A percentile compares a stretch with the other conserved stretches of the same genome.
Conservation (phyloP, 2,113 vertebrate genomes). For the Megaptera novaeangliae region DNA sequence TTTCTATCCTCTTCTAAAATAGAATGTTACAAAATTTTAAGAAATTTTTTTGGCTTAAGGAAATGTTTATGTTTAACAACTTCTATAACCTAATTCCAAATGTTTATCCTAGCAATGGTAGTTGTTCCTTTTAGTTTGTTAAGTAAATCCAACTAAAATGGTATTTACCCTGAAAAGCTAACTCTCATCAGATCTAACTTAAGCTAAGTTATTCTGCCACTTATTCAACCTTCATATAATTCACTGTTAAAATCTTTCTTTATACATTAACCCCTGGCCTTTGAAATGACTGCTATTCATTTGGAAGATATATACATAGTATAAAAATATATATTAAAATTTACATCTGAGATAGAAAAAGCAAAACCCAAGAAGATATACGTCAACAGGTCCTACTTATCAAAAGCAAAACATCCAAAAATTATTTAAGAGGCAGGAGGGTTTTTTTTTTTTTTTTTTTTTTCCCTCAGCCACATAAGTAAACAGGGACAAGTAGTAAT, state of each 20-base stretch:
- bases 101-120: neutral
- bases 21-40: neutral
- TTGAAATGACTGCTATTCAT: neutral
- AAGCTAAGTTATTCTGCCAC: neutral
- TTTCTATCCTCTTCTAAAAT: neutral
- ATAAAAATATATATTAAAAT: neutral
- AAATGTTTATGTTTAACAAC: neutral
- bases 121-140: neutral
- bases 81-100: neutral
- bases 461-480: neutral
- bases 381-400: neutral
- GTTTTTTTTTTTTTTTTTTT: neutral
- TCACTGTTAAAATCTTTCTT: neutral
- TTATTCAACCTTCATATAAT: slow-evolving; percentile 3
- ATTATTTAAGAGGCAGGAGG: neutral
- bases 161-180: neutral
- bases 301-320: neutral
- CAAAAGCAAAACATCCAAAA: neutral
- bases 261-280: neutral
- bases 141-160: neutral
- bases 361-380: neutral
- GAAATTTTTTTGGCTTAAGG: neutral
- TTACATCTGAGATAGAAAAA: neutral
- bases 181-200: neutral
- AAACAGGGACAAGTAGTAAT: neutral